Base-by-base conservation (phyloP, 2,113 vertebrate genomes). In the Hydropotes inermis region DNA sequence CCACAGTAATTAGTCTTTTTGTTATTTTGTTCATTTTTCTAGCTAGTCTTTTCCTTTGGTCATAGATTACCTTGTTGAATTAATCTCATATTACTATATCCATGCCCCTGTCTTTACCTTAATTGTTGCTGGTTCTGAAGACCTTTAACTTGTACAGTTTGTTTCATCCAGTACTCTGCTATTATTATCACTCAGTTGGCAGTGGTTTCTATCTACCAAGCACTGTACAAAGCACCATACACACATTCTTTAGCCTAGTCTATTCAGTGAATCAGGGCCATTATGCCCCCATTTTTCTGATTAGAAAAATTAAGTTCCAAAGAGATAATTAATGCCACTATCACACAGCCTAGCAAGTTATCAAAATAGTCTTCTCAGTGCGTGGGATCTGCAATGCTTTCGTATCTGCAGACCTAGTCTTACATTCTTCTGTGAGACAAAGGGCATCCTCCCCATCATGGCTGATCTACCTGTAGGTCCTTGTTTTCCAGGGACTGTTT, bases 401-500 rank as follows among this genome's bases (percentile, higher is more conserved):
- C 11, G 33, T 45, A 87, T 54, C 84, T 76, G 25, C 28, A 89
- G n/a, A 74, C 25, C 47, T 91, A 9, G 36, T 39, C 15, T 45
- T n/a, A 64, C 64, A 74, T 74, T 90, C 61, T 60, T 89, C 23
- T 47, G 54, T 27, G 36, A 36, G 45, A 76, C 45, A 33, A 28
- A 58, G 10, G 7, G 0, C 8, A 45, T 28, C 27, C 25, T 19
- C 1, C 5, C 7, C 7, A 23, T 21, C 11, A 13, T 28, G 60
- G 23, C 15, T 39, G 30, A 13, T 50, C 8, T 36, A 19, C 3
- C 54, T 83, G 15, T 52, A 61, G 60, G n/a, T 43, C 50, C 27
- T 70, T 50, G 19, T 58, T 87, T 60, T 12, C 14, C 2, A 54
- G 58, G 14, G 25, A 21, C 33, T 88, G 13, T 8, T 82, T 17